Conservation (phyloP, 2,888 invertebrate species). For the Sylvicola cinctus region DNA sequence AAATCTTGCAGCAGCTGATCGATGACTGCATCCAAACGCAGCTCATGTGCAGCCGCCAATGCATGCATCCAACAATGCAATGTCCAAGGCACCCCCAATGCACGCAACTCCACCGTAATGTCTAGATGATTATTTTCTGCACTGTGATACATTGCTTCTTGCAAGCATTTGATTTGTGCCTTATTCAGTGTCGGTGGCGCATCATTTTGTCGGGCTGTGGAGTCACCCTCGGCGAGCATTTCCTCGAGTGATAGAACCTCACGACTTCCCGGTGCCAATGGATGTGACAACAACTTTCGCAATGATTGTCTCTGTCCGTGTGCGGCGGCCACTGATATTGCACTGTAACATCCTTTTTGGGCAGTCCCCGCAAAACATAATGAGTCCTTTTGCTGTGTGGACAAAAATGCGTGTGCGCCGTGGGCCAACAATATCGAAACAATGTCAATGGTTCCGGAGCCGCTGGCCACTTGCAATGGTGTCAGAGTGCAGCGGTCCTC, state of each 20-base stretch:
- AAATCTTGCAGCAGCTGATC: constrained; percentile 80
- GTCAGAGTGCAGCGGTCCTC: constrained; percentile 76
- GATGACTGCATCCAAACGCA: constrained; percentile 62
- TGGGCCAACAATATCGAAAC: constrained; percentile 59
- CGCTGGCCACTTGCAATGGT: constrained; percentile 71
- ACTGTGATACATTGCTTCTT: constrained; percentile 88
- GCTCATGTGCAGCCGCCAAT: constrained; percentile 66
- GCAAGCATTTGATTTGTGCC: constrained; percentile 62
- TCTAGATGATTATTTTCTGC: constrained; percentile 85
- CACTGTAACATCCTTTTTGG: constrained; percentile 70
- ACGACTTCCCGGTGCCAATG: constrained; percentile 39
- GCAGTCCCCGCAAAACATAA: constrained; percentile 72
- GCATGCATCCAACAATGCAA: constrained; percentile 85
- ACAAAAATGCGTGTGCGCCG: constrained; percentile 74
- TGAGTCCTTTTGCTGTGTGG: constrained; percentile 63
- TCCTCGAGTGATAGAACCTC: constrained; percentile 74
- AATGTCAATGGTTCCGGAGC: constrained; percentile 59
- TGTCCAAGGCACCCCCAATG: constrained; percentile 77
- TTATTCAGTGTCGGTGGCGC: constrained; percentile 39
- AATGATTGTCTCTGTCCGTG: constrained; percentile 67
- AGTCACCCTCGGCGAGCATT: constrained; percentile 67
- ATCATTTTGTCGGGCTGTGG: constrained; percentile 19
- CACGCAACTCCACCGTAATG: constrained; percentile 70
- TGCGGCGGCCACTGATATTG: constrained; percentile 74
- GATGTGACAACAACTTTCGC: constrained; percentile 56